A percentile compares a stretch with the other conserved stretches of the same genome.
phyloP scores from a whole-genome alignment of 2,797 vertebrate species.

The Pseudochromis fuscus region DNA sequence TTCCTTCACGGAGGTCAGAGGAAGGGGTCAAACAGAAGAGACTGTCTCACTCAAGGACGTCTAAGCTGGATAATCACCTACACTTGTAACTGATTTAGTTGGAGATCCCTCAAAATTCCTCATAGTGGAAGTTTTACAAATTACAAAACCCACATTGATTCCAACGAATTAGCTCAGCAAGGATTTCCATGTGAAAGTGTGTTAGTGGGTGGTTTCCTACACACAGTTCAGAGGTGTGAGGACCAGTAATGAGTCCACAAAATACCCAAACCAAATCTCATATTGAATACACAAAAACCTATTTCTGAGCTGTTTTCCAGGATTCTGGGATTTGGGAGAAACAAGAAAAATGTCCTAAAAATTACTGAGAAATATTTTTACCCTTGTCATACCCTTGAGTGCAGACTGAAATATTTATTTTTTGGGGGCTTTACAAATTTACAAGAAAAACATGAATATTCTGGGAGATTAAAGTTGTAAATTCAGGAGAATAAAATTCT shows the following conservation, averaged over 20 bases:
- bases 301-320: no score
- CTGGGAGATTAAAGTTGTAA: no score
- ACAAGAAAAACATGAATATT: no score
- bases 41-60: conserved; percentile 27
- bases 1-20: conserved; percentile 37
- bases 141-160: neutral
- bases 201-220: neutral
- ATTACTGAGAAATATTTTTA: no score
- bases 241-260: no score
- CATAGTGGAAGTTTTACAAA: neutral
- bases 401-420: no score
- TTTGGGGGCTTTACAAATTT: no score
- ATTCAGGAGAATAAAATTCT: no score
- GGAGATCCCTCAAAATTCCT: no score
- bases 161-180: neutral
- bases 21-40: conserved; percentile 1
- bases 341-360: no score
- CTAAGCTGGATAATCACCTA: neutral
- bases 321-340: no score
- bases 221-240: neutral
- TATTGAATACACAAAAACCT: neutral
- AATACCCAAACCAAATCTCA: neutral
- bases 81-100: neutral
- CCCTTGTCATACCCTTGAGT: no score
- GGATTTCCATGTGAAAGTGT: neutral